Evolutionary conservation across 2,888 invertebrate species (phyloP).

Genomic region (Lycaena phlaeas): DNA sequence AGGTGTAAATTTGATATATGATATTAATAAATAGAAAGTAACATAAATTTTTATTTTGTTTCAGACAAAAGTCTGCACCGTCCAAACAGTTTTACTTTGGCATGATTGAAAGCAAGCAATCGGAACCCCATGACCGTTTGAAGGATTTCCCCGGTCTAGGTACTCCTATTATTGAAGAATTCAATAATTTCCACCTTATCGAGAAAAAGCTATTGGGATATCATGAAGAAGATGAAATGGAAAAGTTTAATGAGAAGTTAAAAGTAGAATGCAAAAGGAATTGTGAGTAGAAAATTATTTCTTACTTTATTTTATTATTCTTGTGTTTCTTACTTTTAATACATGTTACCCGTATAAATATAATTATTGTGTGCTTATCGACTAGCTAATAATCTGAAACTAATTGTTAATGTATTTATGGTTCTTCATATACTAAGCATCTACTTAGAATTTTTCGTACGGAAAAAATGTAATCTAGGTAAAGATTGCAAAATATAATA

Average conservation of each 20-base stretch:
- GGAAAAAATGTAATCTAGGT: too few species aligned
- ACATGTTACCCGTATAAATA: too few species aligned
- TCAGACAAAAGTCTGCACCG: constrained; percentile 42
- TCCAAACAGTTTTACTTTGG: constrained; percentile 82
- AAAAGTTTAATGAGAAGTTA: constrained; percentile 52
- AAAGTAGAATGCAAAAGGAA: constrained; percentile 55
- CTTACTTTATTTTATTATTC: too few species aligned
- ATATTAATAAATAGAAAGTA: background rate
- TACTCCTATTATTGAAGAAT: constrained; percentile 59
- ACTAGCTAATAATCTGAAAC: too few species aligned
- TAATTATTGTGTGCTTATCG: too few species aligned
- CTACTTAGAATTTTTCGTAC: too few species aligned
- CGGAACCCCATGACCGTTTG: constrained; percentile 40
- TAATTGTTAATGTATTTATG: too few species aligned
- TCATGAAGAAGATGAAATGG: constrained; percentile 57
- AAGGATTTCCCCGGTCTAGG: constrained; percentile 63
- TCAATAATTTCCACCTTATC: constrained; percentile 57
- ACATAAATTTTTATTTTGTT: constrained; percentile 4
- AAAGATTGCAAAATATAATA: too few species aligned
- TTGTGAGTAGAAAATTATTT: constrained; percentile 30
- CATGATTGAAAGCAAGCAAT: constrained; percentile 75
- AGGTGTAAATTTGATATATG: background rate
- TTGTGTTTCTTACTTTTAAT: too few species aligned
- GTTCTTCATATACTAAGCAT: too few species aligned
- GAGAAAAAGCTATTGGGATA: constrained; percentile 59